phyloP scores from a whole-genome alignment of 2,888 invertebrate species.

The Limulus polyphemus region DNA sequence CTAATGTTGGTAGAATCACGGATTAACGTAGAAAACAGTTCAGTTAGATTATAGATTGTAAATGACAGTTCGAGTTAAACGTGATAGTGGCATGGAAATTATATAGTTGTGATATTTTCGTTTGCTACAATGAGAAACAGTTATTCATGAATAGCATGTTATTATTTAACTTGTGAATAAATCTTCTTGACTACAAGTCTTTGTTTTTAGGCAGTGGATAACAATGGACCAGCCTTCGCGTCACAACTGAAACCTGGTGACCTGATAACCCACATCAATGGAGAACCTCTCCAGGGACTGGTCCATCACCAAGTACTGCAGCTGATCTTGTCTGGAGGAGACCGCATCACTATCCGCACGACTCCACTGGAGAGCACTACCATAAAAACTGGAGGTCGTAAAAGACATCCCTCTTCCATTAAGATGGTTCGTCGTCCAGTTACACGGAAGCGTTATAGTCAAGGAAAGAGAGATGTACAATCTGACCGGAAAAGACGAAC shows the following conservation, averaged over 20 bases:
- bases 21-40: no score
- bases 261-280: conserved; percentile 74
- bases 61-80: no score
- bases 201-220: conserved; percentile 64
- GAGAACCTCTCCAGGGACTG: conserved; percentile 66
- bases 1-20: no score
- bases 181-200: no score
- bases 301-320: conserved; percentile 80
- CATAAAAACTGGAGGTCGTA: conserved; percentile 73
- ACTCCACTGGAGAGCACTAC: conserved; percentile 90
- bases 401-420: conserved; percentile 48
- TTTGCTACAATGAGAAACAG: no score
- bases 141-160: no score
- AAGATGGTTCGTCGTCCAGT: conserved; percentile 33
- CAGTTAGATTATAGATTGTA: no score
- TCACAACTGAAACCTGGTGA: conserved; percentile 64
- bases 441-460: conserved; percentile 14
- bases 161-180: no score
- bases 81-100: no score
- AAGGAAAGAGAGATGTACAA: conserved; percentile 12
- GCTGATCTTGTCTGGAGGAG: conserved; percentile 71
- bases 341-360: conserved; percentile 71
- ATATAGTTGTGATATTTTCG: no score
- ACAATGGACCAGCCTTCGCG: conserved; percentile 81
- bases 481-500: conserved; percentile 53